A percentile compares a stretch with the other conserved stretches of the same genome.
Evolutionary conservation across 2,888 invertebrate species (phyloP).

Genomic region (Ennomos quercinarius): DNA sequence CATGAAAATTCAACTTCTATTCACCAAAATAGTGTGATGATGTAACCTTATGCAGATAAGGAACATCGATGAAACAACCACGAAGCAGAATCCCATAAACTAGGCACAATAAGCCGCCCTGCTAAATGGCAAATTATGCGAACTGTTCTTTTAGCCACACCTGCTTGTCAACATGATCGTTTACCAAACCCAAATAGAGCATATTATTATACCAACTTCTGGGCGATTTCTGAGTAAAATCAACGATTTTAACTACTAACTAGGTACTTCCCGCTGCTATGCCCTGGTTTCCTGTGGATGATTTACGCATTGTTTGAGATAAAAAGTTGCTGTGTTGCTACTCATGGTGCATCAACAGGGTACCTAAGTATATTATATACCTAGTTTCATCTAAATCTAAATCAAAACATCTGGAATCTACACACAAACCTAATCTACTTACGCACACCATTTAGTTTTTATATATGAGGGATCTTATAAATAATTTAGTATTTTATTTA

Average conservation of each 20-base stretch:
- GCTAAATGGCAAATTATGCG: slow-evolving; percentile 20
- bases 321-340: no score
- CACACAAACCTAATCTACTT: no score
- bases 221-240: slow-evolving; percentile 41
- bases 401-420: no score
- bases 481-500: slow-evolving; percentile 62
- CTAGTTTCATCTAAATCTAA: no score
- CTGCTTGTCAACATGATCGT: slow-evolving; percentile 50
- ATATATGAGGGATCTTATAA: slow-evolving; percentile 48
- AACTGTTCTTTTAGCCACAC: slow-evolving; percentile 42
- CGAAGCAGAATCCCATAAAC: slow-evolving; percentile 15
- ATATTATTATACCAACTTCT: slow-evolving; percentile 1
- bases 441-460: no score
- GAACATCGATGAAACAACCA: slow-evolving; percentile 3
- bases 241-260: slow-evolving; percentile 51
- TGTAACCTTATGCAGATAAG: slow-evolving; percentile 19
- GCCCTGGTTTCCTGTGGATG: no score
- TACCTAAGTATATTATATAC: no score
- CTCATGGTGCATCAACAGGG: no score
- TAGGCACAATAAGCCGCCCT: slow-evolving; percentile 17
- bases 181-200: slow-evolving; percentile 37
- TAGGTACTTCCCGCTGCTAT: no score
- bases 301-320: no score
- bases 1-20: slow-evolving; percentile 16
- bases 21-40: slow-evolving; percentile 17